Evolutionary conservation across 2,113 vertebrate species (phyloP).

Genomic region (Trinectes maculatus): DNA sequence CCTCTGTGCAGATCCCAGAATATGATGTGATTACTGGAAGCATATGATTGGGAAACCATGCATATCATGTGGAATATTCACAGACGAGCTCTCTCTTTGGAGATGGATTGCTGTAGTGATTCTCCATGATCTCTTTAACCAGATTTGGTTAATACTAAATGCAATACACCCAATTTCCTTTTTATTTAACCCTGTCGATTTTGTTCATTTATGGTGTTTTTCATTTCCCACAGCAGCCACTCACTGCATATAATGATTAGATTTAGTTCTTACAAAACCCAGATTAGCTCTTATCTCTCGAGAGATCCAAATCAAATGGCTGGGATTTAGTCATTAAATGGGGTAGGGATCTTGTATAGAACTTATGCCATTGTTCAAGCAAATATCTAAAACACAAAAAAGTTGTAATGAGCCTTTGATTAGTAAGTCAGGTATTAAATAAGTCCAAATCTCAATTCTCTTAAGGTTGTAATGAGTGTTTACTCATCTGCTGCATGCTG

Average conservation of each 20-base stretch:
- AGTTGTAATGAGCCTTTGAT: too few relatives aligned
- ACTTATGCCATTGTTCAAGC: constrained; percentile 54
- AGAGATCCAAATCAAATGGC: constrained; percentile 20
- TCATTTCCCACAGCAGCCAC: background rate
- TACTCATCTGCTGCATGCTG: too few relatives aligned
- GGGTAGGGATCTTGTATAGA: constrained; percentile 15
- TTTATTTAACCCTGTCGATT: constrained; percentile 1
- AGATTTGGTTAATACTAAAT: constrained; percentile 15
- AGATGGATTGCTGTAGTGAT: background rate
- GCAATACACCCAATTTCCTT: background rate
- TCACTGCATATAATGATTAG: constrained; percentile 2
- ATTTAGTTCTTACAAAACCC: constrained; percentile 24
- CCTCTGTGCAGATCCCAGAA: constrained; percentile 11
- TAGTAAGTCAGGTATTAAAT: too few relatives aligned
- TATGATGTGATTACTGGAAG: constrained; percentile 22
- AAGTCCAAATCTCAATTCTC: too few relatives aligned
- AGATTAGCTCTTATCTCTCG: constrained; percentile 55
- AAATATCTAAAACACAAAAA: too few relatives aligned
- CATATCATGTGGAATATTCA: background rate
- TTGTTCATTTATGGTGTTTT: background rate
- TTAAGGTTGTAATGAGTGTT: too few relatives aligned
- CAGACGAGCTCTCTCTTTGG: constrained; percentile 5
- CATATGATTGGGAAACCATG: background rate
- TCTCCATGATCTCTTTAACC: constrained; percentile 25
- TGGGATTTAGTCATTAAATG: constrained; percentile 47